phyloP scores from a whole-genome alignment of 2,888 invertebrate genomes.

The Aethes cnicana region DNA sequence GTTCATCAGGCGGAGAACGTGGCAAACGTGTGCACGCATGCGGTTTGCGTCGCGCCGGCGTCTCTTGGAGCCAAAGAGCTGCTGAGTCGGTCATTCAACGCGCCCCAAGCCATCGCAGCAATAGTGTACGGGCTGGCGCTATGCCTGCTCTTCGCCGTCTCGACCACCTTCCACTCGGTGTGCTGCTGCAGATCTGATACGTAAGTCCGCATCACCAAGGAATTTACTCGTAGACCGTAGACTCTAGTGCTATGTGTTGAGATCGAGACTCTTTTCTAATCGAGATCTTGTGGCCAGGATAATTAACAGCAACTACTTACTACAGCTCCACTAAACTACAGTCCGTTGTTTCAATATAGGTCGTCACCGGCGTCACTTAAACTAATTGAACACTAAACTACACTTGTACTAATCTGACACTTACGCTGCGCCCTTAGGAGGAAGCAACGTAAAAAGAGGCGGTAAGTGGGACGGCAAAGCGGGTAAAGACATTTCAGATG shows the following conservation, averaged over 20 bases:
- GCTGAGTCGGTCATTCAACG: constrained; percentile 87
- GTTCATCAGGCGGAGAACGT: constrained; percentile 88
- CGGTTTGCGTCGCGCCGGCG: constrained; percentile 93
- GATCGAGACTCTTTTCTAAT: too few relatives aligned
- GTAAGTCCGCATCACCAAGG: constrained; percentile 55
- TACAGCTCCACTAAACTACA: too few relatives aligned
- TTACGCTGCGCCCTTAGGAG: constrained; percentile 26
- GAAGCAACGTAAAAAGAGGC: constrained; percentile 24
- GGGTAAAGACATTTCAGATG: constrained; percentile 23
- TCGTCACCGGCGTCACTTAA: too few relatives aligned
- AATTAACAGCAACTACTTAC: too few relatives aligned
- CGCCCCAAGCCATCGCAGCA: constrained; percentile 90
- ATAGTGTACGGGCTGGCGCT: constrained; percentile 93
- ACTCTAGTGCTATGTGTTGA: neutral
- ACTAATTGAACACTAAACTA: neutral
- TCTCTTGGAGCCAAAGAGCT: constrained; percentile 89
- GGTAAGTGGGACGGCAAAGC: constrained; percentile 25
- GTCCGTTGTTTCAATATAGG: too few relatives aligned
- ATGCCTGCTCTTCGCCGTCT: constrained; percentile 92
- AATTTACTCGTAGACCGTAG: too few relatives aligned
- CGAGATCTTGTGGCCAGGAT: too few relatives aligned
- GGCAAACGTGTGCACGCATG: constrained; percentile 96
- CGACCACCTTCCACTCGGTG: constrained; percentile 94
- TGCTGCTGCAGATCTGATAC: constrained; percentile 86
- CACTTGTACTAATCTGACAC: constrained; percentile 16